phyloP scores from a whole-genome alignment of 2,113 vertebrate species.

The Furnarius figulus region DNA sequence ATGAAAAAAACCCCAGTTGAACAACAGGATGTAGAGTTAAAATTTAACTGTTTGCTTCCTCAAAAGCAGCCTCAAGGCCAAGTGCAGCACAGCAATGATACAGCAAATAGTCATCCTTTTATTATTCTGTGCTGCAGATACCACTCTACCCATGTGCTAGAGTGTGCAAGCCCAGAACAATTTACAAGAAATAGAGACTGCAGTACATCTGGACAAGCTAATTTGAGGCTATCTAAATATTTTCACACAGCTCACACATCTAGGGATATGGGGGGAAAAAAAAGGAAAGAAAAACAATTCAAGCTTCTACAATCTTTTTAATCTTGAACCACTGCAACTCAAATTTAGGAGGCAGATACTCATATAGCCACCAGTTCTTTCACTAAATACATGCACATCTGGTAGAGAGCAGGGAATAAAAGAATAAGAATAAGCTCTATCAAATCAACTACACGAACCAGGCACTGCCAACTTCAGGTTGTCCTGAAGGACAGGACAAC shows the following conservation, averaged over 20 bases:
- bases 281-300: neutral
- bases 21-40: conserved; percentile 37
- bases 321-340: neutral
- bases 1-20: neutral
- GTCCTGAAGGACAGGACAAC: neutral
- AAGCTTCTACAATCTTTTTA: neutral
- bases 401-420: neutral
- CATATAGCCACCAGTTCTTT: neutral
- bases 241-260: neutral
- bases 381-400: neutral
- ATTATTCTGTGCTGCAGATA: neutral
- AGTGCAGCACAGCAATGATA: neutral
- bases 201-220: neutral
- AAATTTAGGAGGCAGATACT: neutral
- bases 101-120: neutral
- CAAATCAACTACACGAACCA: neutral
- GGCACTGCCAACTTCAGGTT: neutral
- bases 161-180: neutral
- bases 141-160: neutral
- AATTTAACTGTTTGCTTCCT: conserved; percentile 1
- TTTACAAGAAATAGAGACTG: neutral
- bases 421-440: neutral
- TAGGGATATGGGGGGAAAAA: neutral
- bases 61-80: neutral
- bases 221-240: neutral